Evolutionary conservation across 2,888 invertebrate species (phyloP).

Genomic region (Asteroscopus sphinx): DNA sequence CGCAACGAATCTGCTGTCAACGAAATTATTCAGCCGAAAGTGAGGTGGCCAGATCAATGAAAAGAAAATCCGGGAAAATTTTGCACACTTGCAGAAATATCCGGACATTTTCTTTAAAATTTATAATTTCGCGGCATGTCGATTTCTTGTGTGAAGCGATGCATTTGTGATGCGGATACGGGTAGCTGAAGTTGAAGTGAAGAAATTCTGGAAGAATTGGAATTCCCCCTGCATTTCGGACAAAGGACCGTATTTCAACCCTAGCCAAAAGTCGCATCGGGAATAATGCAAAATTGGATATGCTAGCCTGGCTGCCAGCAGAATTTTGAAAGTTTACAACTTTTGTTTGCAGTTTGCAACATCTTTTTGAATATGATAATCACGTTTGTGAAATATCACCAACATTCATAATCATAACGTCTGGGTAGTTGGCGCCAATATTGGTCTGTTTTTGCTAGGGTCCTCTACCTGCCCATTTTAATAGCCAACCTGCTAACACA

Average conservation of each 20-base stretch:
- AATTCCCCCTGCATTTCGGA: too few relatives aligned
- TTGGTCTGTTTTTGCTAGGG: slow-evolving; percentile 35
- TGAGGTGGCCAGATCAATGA: too few relatives aligned
- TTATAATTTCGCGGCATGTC: too few relatives aligned
- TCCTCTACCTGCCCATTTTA: slow-evolving; percentile 41
- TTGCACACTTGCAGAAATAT: too few relatives aligned
- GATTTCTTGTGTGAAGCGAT: too few relatives aligned
- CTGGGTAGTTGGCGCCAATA: slow-evolving; percentile 21
- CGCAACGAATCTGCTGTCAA: slow-evolving; percentile 40
- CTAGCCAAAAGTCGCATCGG: slow-evolving; percentile 38
- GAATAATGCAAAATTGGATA: slow-evolving; percentile 44
- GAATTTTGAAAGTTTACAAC: slow-evolving; percentile 34
- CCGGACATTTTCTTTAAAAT: too few relatives aligned
- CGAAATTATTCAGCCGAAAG: slow-evolving; percentile 52
- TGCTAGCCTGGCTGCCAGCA: slow-evolving; percentile 15
- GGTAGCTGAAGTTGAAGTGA: too few relatives aligned
- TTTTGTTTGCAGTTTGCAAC: slow-evolving; percentile 23
- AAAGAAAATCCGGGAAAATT: too few relatives aligned
- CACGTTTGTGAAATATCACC: slow-evolving; percentile 29
- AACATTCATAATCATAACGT: not conserved
- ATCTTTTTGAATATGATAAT: slow-evolving; percentile 27
- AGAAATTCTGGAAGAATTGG: too few relatives aligned
- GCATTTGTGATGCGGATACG: too few relatives aligned
- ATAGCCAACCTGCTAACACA: slow-evolving; percentile 33
- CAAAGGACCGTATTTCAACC: too few relatives aligned